Conservation (phyloP, 2,797 vertebrate species). For the Mormyrops boulengeri region DNA sequence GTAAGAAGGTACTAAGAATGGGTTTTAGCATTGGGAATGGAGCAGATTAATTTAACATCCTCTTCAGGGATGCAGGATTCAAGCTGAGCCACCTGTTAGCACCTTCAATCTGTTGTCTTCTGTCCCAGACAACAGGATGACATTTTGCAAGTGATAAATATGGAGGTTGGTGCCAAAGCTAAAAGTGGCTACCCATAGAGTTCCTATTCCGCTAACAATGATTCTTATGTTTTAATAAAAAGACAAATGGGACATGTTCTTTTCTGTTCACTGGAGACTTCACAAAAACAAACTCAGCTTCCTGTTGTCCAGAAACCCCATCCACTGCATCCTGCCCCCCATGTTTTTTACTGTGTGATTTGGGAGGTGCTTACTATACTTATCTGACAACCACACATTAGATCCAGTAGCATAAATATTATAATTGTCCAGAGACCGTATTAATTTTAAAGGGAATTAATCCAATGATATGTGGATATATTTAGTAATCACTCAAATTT, state of each 20-base stretch:
- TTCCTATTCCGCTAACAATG: neutral
- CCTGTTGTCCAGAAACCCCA: neutral
- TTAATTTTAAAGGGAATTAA: neutral
- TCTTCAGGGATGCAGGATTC: neutral
- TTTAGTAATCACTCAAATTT: neutral
- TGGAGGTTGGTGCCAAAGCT: neutral
- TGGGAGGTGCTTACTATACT: neutral
- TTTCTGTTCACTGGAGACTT: neutral
- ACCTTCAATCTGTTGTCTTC: neutral
- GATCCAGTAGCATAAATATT: neutral
- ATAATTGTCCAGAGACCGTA: neutral
- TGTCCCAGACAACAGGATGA: slow-evolving; percentile 1
- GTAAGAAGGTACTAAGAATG: neutral
- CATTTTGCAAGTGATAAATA: neutral
- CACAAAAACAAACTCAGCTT: neutral
- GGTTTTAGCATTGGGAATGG: neutral
- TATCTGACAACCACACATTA: neutral
- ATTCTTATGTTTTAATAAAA: neutral
- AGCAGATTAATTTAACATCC: neutral
- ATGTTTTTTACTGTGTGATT: neutral
- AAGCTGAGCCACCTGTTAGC: slow-evolving; percentile 7
- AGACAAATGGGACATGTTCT: neutral
- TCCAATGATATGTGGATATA: neutral
- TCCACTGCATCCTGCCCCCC: neutral
- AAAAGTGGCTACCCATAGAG: neutral